Evolutionary conservation across 2,113 vertebrate species (phyloP), one percentile per base, ranked within the genome.

Genomic region (Lepus europaeus): DNA sequence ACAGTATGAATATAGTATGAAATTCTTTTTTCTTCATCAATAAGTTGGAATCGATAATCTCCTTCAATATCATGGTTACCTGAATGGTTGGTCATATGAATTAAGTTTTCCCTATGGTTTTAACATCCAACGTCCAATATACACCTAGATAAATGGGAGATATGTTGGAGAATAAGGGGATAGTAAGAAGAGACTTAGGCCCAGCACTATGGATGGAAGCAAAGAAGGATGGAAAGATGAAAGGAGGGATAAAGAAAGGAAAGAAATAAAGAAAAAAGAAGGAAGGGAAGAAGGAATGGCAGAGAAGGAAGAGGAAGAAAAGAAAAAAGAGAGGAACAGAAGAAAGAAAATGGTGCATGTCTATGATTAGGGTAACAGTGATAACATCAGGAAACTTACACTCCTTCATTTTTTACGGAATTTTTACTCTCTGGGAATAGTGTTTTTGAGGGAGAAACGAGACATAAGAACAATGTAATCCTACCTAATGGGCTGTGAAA

Each of bases 161-260:
- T 68, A 33, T 20, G 4, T 17, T 70, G 4, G n/a, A 14, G 90
- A 10, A 56, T 51, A 17, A 20, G 1, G 25, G 22, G 6, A 31
- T 22, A 9, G 74, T 29, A 45, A 23, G 39, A 51, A 49, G 39
- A 45, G n/a, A 14, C 16, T 39, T 11, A 84, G 10, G 27, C 45
- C 25, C 16, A 49, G 45, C 6, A 76, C 25, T 31, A 81, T 33
- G 20, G 19, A 23, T 12, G 6, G 9, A 6, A 76, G 16, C 3
- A 82, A 12, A 13, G 1, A n/a, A 45, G 20, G 6, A n/a, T 64
- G 22, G 23, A 73, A 27, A 9, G 2, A 61, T 53, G 6, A 7
- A 59, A 61, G 29, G 63, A 39, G 7, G 36, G 0, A 2, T 13
- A 0, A 12, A n/a, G 1, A 33, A 51, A 20, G 22, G 14, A 29